These are phyloP conservation scores for Exocentrus adspersus DNA, from an alignment of 2,888 invertebrate genomes.

Conservation along the genomic window DNA sequence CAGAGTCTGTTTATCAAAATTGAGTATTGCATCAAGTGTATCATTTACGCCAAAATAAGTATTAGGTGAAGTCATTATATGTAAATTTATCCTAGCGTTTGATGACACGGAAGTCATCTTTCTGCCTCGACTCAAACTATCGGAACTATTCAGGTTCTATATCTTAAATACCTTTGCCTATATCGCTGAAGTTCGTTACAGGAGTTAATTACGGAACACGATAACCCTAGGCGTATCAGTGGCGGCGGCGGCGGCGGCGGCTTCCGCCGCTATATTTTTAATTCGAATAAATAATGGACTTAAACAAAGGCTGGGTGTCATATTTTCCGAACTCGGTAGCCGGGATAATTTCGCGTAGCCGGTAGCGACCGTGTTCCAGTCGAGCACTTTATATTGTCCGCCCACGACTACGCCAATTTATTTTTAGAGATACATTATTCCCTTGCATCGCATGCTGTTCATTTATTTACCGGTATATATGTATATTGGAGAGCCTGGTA, in stretches of 20 bases:
- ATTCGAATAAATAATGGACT: slow-evolving; percentile 39
- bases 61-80: too few relatives aligned
- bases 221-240: slow-evolving; percentile 29
- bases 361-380: slow-evolving; percentile 46
- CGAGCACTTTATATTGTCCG: slow-evolving; percentile 51
- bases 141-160: too few relatives aligned
- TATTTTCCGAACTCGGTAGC: slow-evolving; percentile 48
- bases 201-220: slow-evolving; percentile 36
- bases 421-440: slow-evolving; percentile 37
- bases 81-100: too few relatives aligned
- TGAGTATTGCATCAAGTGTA: too few relatives aligned
- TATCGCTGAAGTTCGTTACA: background rate
- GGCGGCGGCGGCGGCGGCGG: too few relatives aligned
- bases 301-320: slow-evolving; percentile 36
- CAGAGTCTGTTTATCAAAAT: too few relatives aligned
- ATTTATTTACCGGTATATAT: background rate
- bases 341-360: slow-evolving; percentile 52
- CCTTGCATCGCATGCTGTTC: too few relatives aligned
- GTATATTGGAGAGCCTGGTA: too few relatives aligned
- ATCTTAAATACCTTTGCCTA: too few relatives aligned
- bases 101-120: too few relatives aligned
- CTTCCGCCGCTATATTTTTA: slow-evolving; percentile 33
- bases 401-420: slow-evolving; percentile 45
- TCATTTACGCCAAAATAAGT: too few relatives aligned
- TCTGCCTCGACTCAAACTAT: too few relatives aligned